phyloP scores from a whole-genome alignment of 2,797 vertebrate genomes.

The Dromococcyx pavoninus region DNA sequence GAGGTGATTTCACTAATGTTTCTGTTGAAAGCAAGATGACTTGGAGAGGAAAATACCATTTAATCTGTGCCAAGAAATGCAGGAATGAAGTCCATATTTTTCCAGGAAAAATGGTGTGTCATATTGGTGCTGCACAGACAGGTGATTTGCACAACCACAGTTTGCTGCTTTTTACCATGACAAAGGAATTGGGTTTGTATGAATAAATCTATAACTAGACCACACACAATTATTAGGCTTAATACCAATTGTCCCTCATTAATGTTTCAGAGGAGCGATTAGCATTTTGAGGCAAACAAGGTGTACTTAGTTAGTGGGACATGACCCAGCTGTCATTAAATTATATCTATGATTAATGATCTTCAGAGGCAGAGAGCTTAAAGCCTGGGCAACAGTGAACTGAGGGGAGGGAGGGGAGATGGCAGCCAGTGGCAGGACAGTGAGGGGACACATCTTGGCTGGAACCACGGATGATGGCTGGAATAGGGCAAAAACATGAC shows the following conservation, averaged over 20 bases:
- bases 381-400: constrained; percentile 73
- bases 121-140: neutral
- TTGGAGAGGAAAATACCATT: rapidly evolving
- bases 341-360: constrained; percentile 99
- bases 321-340: constrained; percentile 97
- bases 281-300: constrained; percentile 99
- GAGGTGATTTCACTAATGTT: rapidly evolving
- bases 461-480: rapidly evolving
- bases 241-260: constrained; percentile 81
- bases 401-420: constrained; percentile 54
- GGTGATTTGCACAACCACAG: constrained; percentile 14
- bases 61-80: rapidly evolving
- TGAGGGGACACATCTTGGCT: rapidly evolving
- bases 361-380: constrained; percentile 87
- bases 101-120: neutral
- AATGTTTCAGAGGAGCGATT: constrained; percentile 86
- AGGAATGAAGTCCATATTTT: rapidly evolving
- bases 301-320: constrained; percentile 93
- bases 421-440: constrained; percentile 1
- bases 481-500: neutral
- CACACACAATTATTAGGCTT: constrained; percentile 72
- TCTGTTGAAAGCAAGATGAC: rapidly evolving
- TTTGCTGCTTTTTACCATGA: constrained; percentile 35
- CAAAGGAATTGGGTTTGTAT: constrained; percentile 39
- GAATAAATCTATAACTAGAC: constrained; percentile 70